Evolutionary conservation across 2,113 vertebrate genomes (phyloP).

Genomic region (Sceloporus tristichus): DNA sequence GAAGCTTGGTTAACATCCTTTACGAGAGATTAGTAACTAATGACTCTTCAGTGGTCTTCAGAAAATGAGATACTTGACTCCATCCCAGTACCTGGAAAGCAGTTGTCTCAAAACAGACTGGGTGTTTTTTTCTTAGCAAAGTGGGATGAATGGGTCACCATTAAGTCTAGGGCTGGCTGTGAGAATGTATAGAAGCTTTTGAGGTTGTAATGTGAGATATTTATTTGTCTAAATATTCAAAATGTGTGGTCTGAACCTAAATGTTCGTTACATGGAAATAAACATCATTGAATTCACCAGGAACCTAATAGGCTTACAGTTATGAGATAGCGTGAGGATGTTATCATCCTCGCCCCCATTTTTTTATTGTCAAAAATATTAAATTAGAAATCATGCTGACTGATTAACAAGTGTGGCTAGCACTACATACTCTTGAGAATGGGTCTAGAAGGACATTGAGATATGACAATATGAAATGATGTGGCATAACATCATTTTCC

Average conservation of each 20-base stretch:
- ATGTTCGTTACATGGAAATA: background rate
- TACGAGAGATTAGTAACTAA: background rate
- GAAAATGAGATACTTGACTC: conserved; percentile 39
- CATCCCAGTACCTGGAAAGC: conserved; percentile 36
- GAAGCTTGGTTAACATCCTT: conserved; percentile 1
- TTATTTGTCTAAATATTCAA: background rate
- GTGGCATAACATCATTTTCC: background rate
- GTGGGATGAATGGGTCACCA: background rate
- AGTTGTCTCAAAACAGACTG: background rate
- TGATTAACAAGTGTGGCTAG: background rate
- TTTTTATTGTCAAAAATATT: background rate
- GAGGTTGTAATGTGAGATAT: background rate
- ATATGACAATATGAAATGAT: background rate
- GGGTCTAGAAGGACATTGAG: background rate
- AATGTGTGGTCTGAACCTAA: background rate
- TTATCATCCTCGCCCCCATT: background rate
- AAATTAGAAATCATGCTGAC: background rate
- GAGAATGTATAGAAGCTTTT: background rate
- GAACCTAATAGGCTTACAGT: background rate
- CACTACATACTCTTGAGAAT: background rate
- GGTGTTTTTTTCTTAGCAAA: background rate
- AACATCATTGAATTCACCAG: background rate
- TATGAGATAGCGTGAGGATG: background rate
- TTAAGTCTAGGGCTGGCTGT: background rate
- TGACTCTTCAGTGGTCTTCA: conserved; percentile 8